Evolutionary conservation across 2,888 invertebrate species (phyloP).

Genomic region (Diaperis boleti): DNA sequence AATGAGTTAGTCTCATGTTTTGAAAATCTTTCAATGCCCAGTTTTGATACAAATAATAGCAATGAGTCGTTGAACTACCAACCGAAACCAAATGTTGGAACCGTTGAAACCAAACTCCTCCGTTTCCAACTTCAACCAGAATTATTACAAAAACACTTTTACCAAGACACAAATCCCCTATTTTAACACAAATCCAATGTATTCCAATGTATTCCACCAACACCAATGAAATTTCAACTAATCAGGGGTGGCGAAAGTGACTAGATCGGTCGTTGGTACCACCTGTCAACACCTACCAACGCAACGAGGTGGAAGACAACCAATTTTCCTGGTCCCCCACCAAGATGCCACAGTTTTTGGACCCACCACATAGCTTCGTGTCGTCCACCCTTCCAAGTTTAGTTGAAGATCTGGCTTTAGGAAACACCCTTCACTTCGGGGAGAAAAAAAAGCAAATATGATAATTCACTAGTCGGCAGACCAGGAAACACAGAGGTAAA

Average conservation of each 20-base stretch:
- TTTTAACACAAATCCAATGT: conserved; percentile 53
- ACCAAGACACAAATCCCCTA: conserved; percentile 52
- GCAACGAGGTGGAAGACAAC: conserved; percentile 63
- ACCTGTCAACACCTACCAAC: conserved; percentile 52
- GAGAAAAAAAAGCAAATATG: too few species aligned
- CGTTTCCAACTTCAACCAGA: conserved; percentile 55
- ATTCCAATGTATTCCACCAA: conserved; percentile 49
- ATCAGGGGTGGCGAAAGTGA: conserved; percentile 49
- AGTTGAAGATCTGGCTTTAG: conserved; percentile 72
- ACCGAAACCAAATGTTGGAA: conserved; percentile 4
- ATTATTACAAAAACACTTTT: conserved; percentile 49
- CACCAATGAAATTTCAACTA: conserved; percentile 25
- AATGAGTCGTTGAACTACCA: conserved; percentile 9
- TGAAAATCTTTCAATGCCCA: conserved; percentile 10
- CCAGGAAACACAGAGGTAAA: too few species aligned
- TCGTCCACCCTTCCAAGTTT: conserved; percentile 72
- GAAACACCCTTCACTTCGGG: conserved; percentile 52
- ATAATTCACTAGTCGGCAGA: too few species aligned
- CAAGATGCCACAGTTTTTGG: conserved; percentile 66
- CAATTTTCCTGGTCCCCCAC: conserved; percentile 72
- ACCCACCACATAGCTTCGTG: conserved; percentile 64
- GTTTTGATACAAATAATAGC: conserved; percentile 5
- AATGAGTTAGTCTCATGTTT: conserved; percentile 17
- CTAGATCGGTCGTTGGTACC: conserved; percentile 52
- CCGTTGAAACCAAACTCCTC: conserved; percentile 34